Base-by-base conservation (phyloP, 2,113 vertebrate genomes). In the Oriolus oriolus region DNA sequence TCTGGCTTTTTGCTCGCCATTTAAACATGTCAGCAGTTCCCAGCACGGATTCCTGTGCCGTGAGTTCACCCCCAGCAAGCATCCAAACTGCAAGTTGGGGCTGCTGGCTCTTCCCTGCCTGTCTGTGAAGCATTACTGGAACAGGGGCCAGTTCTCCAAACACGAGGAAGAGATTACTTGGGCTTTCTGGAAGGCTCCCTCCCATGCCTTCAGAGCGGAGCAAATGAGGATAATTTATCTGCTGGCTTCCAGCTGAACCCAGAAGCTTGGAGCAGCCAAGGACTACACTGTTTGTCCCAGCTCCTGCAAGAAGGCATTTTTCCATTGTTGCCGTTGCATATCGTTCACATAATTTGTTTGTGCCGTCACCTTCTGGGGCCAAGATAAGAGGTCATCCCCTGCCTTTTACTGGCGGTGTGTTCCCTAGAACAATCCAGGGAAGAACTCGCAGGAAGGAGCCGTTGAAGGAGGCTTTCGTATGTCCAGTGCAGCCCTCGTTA, bases 401-500 rank as follows among this genome's bases (percentile, higher is more conserved):
- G 84, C 89, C 76, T 93, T 77, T 77, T 90, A 81, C 68, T 65
- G 39, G 47, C 9, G 17, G 52, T 75, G 63, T 75, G 92, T 94
- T 97, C 87, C 93, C 57, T 77, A 77, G 90, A 93, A 96, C 87
- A 93, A 95, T 94, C 96, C 94, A 77, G 94, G 95, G 95, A 95
- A 96, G 96, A 83, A 65, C 75, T 95, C 5, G 2, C 94, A 90
- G 83, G 83, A 96, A 96, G 76, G 84, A 94, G 82, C 75, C 28
- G 7, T 66, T n/a, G 68, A 94, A 74, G 57, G 84, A 69, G 61
- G 81, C 86, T 91, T 92, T 93, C 7, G 0, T 86, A 31, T 16
- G 26, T 95, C 76, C 47, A 10, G 53, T 9, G 47, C 45, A 57
- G 59, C 79, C 56, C 76, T 82, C 10, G 2, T 79, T 53, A 35